Conservation (phyloP, 2,797 vertebrate genomes). For the Peromyscus nudipes region DNA sequence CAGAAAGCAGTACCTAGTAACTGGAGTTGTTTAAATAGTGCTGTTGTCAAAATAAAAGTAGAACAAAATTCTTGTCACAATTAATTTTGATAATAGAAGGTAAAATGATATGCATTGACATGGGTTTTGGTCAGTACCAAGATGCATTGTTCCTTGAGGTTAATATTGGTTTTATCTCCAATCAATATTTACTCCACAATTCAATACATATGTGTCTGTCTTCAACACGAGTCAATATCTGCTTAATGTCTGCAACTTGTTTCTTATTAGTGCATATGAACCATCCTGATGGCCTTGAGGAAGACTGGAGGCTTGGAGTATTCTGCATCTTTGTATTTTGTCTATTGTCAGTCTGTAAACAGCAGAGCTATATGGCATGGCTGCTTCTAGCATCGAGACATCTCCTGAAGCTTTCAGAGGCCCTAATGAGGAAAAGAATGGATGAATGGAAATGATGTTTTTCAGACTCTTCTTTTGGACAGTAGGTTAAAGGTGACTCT, state of each 20-base stretch:
- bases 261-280: constrained; percentile 67
- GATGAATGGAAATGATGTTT: not conserved
- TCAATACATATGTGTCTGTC: constrained; percentile 63
- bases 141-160: constrained; percentile 65
- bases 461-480: not conserved
- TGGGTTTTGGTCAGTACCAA: not conserved
- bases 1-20: constrained; percentile 10
- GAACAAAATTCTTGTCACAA: constrained; percentile 68
- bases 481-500: constrained; percentile 23
- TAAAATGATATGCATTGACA: constrained; percentile 61
- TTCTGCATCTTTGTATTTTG: not conserved
- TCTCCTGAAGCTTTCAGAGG: not conserved
- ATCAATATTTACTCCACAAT: constrained; percentile 67
- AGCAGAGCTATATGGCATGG: not conserved
- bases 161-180: constrained; percentile 72
- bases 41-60: constrained; percentile 47
- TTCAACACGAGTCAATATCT: constrained; percentile 77
- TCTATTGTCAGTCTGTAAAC: constrained; percentile 10
- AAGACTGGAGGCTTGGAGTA: constrained; percentile 5
- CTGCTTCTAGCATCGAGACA: not conserved
- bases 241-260: constrained; percentile 69
- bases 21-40: constrained; percentile 42
- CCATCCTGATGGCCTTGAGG: not conserved
- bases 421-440: not conserved
- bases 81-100: constrained; percentile 77